Conservation (phyloP, 2,797 vertebrate species). For the Gila robusta region DNA sequence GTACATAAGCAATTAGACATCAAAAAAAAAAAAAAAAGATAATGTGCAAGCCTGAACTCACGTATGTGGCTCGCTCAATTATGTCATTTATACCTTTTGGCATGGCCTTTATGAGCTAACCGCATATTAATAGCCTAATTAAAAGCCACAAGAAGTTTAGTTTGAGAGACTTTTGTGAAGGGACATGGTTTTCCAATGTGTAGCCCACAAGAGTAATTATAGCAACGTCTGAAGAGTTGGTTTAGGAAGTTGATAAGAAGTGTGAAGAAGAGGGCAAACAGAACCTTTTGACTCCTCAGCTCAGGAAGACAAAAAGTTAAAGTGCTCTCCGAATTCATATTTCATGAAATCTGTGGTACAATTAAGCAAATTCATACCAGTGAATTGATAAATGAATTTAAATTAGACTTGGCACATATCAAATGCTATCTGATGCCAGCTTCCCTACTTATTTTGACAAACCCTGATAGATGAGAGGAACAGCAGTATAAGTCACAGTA, state of each 20-base stretch:
- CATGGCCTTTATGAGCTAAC: constrained; percentile 65
- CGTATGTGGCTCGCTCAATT: constrained; percentile 65
- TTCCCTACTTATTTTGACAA: constrained; percentile 14
- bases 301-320: constrained; percentile 35
- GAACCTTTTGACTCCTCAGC: constrained; percentile 43
- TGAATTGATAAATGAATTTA: constrained; percentile 15
- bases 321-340: constrained; percentile 13
- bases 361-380: constrained; percentile 17
- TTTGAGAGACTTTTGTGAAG: constrained; percentile 63
- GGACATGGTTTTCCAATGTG: constrained; percentile 59
- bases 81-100: constrained; percentile 65
- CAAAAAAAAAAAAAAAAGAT: background rate
- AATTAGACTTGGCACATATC: constrained; percentile 10
- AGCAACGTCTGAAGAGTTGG: constrained; percentile 47
- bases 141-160: constrained; percentile 66
- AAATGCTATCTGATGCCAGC: constrained; percentile 10
- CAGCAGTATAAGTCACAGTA: background rate
- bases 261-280: constrained; percentile 40
- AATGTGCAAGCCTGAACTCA: constrained; percentile 58
- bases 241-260: constrained; percentile 49
- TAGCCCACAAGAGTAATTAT: constrained; percentile 59
- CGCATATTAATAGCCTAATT: constrained; percentile 74
- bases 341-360: constrained; percentile 25
- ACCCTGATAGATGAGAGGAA: constrained; percentile 7
- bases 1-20: constrained; percentile 67